Evolutionary conservation across 2,888 invertebrate species (phyloP), one percentile per base, ranked within the genome.

Genomic region (Pocota personata): DNA sequence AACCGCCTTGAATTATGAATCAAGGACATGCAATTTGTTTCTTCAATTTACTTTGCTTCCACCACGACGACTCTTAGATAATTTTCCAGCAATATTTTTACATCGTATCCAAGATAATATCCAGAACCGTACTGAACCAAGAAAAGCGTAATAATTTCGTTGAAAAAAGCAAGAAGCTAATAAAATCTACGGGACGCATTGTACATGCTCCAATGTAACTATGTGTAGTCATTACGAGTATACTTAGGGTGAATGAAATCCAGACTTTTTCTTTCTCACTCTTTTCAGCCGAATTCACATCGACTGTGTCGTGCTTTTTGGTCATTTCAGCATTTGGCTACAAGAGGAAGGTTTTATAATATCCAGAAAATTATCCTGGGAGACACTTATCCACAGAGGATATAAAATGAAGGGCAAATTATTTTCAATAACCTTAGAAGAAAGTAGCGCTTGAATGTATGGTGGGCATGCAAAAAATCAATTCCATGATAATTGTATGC

Each of bases 401-500:
- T 37, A 35, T 35, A 35, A 50, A 50, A 43, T 55, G 52, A 69
- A 52, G 16, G 8, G 19, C 32, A 52, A 32, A 64, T 48, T 72
- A 50, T 66, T 37, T 57, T n/a, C 37, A 46, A 72, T 32, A 37
- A 40, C 57, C 55, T 57, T 40, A 30, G 21, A 58, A 62, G 46
- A 2, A 52, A 43, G 62, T 62, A 35, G 21, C 5, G 30, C 14
- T 48, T 40, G 35, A 67, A 73, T 60, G 58, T 67, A 12, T 3
- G 32, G 6, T 35, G 66, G 19, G 16, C 66, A 80, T 80, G 80
- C 80, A 73, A 80, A 72, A 72, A 79, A 72, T 72, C 79, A 66
- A 79, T 72, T 64, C 46, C 48, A 72, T 3, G 4, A 8, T 64
- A 40, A 57, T 46, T 46, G 21, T 78, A 35, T 64, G 55, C 62